phyloP scores from a whole-genome alignment of 92 coral and sea anemone species.

The Umimayanthus kanabou region DNA sequence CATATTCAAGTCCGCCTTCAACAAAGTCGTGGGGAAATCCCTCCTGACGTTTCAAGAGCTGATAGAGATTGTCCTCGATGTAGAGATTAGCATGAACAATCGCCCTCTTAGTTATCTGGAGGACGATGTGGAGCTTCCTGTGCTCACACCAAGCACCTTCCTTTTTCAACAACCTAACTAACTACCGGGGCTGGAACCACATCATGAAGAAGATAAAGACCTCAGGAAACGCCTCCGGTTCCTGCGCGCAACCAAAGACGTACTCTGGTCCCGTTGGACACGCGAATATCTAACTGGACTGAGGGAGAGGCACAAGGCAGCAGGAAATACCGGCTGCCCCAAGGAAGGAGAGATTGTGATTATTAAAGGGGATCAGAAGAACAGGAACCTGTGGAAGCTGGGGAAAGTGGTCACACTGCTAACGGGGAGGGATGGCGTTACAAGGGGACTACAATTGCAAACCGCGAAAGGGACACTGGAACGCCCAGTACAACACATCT shows the following conservation, averaged over 20 bases:
- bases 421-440: conserved; percentile 18
- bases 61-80: too few species aligned
- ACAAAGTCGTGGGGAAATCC: too few species aligned
- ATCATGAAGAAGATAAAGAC: conserved; percentile 19
- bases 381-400: conserved; percentile 38
- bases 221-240: conserved; percentile 37
- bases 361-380: conserved; percentile 35
- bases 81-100: conserved; percentile 43
- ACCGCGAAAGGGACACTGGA: conserved; percentile 37
- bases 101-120: conserved; percentile 37
- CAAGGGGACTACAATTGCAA: conserved; percentile 24
- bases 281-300: conserved; percentile 32
- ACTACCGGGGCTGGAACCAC: conserved; percentile 30
- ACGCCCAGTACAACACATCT: conserved; percentile 38
- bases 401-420: conserved; percentile 33
- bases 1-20: too few species aligned
- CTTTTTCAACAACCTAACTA: conserved; percentile 34
- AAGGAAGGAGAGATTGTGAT: conserved; percentile 36
- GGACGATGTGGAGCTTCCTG: conserved; percentile 27
- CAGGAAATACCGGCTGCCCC: conserved; percentile 29
- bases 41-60: too few species aligned
- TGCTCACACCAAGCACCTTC: conserved; percentile 49
- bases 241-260: conserved; percentile 37
- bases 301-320: conserved; percentile 37
- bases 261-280: conserved; percentile 50